Evolutionary conservation across 2,888 invertebrate genomes (phyloP).

Genomic region (Argyra leucocephala): DNA sequence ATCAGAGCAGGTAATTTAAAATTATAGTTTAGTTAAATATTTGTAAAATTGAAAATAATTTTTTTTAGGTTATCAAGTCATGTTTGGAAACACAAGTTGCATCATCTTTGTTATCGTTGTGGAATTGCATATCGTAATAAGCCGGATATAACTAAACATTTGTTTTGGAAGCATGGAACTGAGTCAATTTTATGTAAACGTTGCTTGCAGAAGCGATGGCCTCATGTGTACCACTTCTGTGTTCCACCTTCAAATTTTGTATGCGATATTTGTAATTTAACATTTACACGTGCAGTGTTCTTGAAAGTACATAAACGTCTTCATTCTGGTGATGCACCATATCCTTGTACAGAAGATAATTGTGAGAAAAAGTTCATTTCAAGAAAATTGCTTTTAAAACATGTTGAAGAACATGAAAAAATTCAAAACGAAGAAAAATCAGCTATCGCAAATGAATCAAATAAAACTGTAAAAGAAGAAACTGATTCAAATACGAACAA

Average conservation of each 20-base stretch:
- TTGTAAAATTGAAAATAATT: background rate
- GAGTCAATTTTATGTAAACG: slow-evolving; percentile 76
- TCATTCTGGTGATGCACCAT: slow-evolving; percentile 62
- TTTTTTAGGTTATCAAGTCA: slow-evolving; percentile 62
- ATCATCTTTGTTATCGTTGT: slow-evolving; percentile 79
- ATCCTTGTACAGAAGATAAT: slow-evolving; percentile 58
- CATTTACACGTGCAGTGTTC: slow-evolving; percentile 65
- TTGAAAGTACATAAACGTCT: slow-evolving; percentile 76
- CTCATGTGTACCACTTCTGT: slow-evolving; percentile 84
- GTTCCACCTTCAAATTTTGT: slow-evolving; percentile 66
- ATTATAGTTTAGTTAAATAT: background rate
- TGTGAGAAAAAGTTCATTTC: slow-evolving; percentile 75
- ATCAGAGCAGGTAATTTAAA: slow-evolving; percentile 46
- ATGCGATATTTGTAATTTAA: slow-evolving; percentile 72
- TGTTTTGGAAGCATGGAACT: slow-evolving; percentile 88
- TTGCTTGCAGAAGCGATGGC: slow-evolving; percentile 84
- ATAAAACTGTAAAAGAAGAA: slow-evolving; percentile 12
- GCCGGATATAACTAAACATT: slow-evolving; percentile 77
- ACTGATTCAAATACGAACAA: background rate
- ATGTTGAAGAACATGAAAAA: slow-evolving; percentile 51
- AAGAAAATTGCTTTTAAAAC: slow-evolving; percentile 64
- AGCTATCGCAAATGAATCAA: slow-evolving; percentile 25
- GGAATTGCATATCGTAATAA: slow-evolving; percentile 81
- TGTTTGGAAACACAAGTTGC: slow-evolving; percentile 82
- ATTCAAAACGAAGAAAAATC: background rate